Evolutionary conservation across 64 coral and sea anemone genomes (phyloP), one percentile per base, ranked within the genome.

Genomic region (Exaiptasia diaphana): DNA sequence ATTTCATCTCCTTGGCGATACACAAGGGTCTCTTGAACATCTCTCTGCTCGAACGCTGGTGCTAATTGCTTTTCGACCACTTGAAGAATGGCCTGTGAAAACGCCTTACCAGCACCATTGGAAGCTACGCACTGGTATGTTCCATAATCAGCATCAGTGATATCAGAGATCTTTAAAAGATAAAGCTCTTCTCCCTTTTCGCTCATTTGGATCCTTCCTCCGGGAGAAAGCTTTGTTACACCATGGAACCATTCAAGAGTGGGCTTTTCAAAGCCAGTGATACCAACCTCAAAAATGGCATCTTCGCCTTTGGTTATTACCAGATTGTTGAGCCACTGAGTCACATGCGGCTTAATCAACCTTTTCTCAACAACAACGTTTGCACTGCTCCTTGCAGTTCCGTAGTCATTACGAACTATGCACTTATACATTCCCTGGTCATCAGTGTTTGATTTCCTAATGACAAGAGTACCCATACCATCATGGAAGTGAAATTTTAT

Each of bases 351-450:
- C 20, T 62, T 44, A 5, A 61, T 44, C 7, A 29, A 21, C 25
- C 43, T 74, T 74, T 63, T 44, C 33, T 68, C 43, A 11, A 73
- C 23, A 20, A 38, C 44, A 4, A 73, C 0, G 13, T 73, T 73
- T 30, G 89, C 80, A 23, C 95, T 93, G 52, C 95, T 92, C 39
- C 88, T 78, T 58, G 59, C 79, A 28, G 87, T 88, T 21, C 95
- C 95, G 52, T 50, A 78, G 20, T 59, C 68, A 48, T 93, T 99
- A 22, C 79, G 92, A 3, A 88, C 95, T 15, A 84, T 78, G 49
- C 95, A 99, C 67, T 99, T 99, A 56, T 99, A 99, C 20, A 77
- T 71, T 24, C 89, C 95, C 46, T 83, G 52, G 36, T 99, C 95
- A 12, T 74, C 40, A 28, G 79, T 58, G 8, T 59, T 74, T 14